phyloP scores from a whole-genome alignment of 1,140 invertebrate genomes.

The Plectrocnemia conspersa region DNA sequence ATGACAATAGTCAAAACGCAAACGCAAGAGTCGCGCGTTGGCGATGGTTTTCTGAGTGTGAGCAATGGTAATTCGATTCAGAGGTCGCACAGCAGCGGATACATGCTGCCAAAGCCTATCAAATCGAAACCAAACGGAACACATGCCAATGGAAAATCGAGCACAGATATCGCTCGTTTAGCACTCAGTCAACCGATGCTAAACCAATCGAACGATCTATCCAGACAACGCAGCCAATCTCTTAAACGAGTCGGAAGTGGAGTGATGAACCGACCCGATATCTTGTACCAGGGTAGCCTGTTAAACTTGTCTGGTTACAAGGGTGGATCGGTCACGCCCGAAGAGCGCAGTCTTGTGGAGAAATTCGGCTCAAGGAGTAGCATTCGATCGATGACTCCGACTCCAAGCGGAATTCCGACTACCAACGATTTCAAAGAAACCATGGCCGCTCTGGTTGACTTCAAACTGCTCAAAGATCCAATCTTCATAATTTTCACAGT shows the following conservation, averaged over 20 bases:
- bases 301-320: conserved; percentile 46
- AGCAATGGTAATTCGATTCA: conserved; percentile 44
- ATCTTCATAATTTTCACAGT: conserved; percentile 87
- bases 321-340: conserved; percentile 41
- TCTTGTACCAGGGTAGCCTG: conserved; percentile 80
- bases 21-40: neutral
- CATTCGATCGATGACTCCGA: conserved; percentile 37
- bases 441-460: conserved; percentile 78
- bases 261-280: conserved; percentile 79
- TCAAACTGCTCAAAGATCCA: conserved; percentile 75
- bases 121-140: conserved; percentile 34
- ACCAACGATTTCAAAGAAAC: conserved; percentile 60
- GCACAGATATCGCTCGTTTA: conserved; percentile 50
- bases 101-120: conserved; percentile 38
- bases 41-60: conserved; percentile 37
- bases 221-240: conserved; percentile 40
- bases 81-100: conserved; percentile 53
- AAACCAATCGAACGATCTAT: conserved; percentile 45
- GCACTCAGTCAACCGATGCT: conserved; percentile 63
- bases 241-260: conserved; percentile 55
- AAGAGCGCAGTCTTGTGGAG: conserved; percentile 37
- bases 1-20: conserved; percentile 26
- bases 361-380: conserved; percentile 31
- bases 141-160: conserved; percentile 41
- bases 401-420: conserved; percentile 56